Conservation (phyloP, 2,888 invertebrate genomes). For the Rhingia rostrata region DNA sequence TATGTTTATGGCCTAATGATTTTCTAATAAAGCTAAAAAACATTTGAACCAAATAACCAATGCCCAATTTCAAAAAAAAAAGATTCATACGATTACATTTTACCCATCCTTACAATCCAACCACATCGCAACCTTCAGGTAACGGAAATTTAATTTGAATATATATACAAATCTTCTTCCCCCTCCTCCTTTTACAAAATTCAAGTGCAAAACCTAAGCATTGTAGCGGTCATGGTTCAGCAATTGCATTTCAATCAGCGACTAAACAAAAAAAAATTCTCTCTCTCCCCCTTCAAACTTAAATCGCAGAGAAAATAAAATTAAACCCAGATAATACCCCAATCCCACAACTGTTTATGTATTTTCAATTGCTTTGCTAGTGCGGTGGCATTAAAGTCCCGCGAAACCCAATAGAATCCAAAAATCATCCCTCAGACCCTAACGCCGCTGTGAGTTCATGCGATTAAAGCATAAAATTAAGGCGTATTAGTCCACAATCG, state of each 20-base stretch:
- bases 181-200: background rate
- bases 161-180: background rate
- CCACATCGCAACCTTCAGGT: background rate
- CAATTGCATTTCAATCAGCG: slow-evolving; percentile 62
- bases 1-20: too few species aligned
- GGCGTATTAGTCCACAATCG: slow-evolving; percentile 66
- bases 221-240: slow-evolving; percentile 21
- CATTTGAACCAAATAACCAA: too few species aligned
- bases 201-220: background rate
- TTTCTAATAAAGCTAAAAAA: too few species aligned
- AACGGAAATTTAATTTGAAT: slow-evolving; percentile 2
- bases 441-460: slow-evolving; percentile 37
- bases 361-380: slow-evolving; percentile 42
- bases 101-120: background rate
- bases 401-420: slow-evolving; percentile 33
- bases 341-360: slow-evolving; percentile 51
- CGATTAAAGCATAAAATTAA: slow-evolving; percentile 70
- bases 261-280: slow-evolving; percentile 15
- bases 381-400: slow-evolving; percentile 46
- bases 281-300: background rate
- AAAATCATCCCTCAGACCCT: background rate
- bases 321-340: slow-evolving; percentile 58
- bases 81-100: too few species aligned
- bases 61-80: too few species aligned
- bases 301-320: slow-evolving; percentile 50